These are phyloP conservation scores for Arge pagana DNA, from an alignment of 2,888 invertebrate species.

Conservation along the genomic window DNA sequence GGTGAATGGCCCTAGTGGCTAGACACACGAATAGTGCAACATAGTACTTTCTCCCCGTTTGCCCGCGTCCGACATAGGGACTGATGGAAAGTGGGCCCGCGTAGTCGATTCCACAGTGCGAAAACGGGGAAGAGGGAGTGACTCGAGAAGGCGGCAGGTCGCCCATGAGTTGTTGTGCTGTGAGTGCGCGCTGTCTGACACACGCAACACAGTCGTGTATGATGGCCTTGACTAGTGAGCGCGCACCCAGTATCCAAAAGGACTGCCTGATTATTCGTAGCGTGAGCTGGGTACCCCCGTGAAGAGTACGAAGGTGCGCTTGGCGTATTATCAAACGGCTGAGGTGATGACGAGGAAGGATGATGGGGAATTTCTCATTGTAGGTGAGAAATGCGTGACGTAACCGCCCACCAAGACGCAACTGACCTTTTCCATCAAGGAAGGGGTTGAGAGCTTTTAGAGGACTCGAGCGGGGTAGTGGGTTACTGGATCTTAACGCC, in stretches of 20 bases:
- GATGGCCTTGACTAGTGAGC: conserved; percentile 18
- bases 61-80: too few species aligned
- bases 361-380: conserved; percentile 24
- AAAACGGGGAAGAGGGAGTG: background rate
- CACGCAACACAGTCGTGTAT: conserved; percentile 24
- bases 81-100: background rate
- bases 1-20: conserved; percentile 11
- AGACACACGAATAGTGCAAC: conserved; percentile 21
- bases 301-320: conserved; percentile 25
- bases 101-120: background rate
- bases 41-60: too few species aligned
- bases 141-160: conserved; percentile 31
- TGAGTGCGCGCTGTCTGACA: background rate
- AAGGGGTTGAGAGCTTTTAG: conserved; percentile 27
- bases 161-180: conserved; percentile 37
- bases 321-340: conserved; percentile 24
- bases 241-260: conserved; percentile 30
- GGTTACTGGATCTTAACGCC: background rate
- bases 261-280: conserved; percentile 12
- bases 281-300: conserved; percentile 31
- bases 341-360: conserved; percentile 18
- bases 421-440: conserved; percentile 25
- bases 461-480: conserved; percentile 13
- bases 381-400: conserved; percentile 1
- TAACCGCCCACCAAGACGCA: conserved; percentile 31